Base-by-base conservation (phyloP, 2,888 invertebrate species). In the Cabera pusaria region DNA sequence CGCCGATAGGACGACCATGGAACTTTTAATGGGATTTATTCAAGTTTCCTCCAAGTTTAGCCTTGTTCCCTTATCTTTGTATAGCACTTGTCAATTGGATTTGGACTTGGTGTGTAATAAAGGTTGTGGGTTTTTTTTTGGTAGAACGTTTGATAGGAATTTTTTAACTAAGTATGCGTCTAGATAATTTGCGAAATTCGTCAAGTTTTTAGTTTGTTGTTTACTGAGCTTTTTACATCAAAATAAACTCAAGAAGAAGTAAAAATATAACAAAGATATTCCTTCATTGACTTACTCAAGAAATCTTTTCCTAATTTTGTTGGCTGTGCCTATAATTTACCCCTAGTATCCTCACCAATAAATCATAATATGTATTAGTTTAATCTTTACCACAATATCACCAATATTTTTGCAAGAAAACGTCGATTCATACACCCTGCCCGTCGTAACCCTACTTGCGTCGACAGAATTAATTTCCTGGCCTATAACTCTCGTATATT, bases 381-480 rank as follows among this genome's bases (percentile, higher is more conserved):
- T n/a, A n/a, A n/a, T n/a, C n/a, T n/a, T n/a, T n/a, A n/a, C n/a
- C n/a, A n/a, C n/a, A n/a, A n/a, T n/a, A n/a, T n/a, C n/a, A n/a
- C n/a, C n/a, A n/a, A n/a, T n/a, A n/a, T n/a, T n/a, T n/a, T 14
- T 59, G 50, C 47, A 11, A 40, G 42, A 35, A 52, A 52, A 41
- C 17, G 27, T 6, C 7, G 35, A 46, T 56, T 55, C 60, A 31
- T 64, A 59, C 53, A 52, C 55, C 27, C 21, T 10, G 11, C 34
- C 45, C 52, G 62, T 59, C 63, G 69, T 76, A 83, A 83, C 85
- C 83, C 83, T 78, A 84, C 84, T 78, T 73, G 79, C 61, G 79
- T 68, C 75, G 81, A 81, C 84, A 81, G 85, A 84, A 86, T 87
- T 87, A 87, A 87, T 87, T 86, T 86, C 86, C 86, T 84, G 84